phyloP scores from a whole-genome alignment of 2,113 vertebrate species.

The Entelurus aequoreus region DNA sequence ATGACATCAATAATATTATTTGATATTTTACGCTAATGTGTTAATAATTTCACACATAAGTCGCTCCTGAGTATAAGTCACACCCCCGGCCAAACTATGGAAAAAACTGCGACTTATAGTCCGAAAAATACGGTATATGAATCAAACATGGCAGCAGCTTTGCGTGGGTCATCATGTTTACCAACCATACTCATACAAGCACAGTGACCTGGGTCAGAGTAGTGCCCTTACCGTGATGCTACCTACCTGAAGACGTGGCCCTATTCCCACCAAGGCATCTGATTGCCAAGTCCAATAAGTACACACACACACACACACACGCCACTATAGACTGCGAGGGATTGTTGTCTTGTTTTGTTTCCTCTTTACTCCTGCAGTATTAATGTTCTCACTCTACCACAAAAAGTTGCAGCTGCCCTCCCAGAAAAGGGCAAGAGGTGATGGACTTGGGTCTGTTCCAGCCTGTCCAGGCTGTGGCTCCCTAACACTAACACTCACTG shows the following conservation, averaged over 20 bases:
- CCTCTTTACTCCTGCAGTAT: slow-evolving; percentile 67
- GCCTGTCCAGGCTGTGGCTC: slow-evolving; percentile 48
- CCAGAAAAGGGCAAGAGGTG: slow-evolving; percentile 66
- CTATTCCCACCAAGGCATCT: slow-evolving; percentile 48
- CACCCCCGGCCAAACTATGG: no score
- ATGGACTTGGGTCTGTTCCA: slow-evolving; percentile 64
- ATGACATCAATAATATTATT: no score
- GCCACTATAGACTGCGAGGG: slow-evolving; percentile 28
- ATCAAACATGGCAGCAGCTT: slow-evolving; percentile 22
- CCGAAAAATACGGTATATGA: not conserved
- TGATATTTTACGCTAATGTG: no score
- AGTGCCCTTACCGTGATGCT: slow-evolving; percentile 53
- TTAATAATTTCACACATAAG: no score
- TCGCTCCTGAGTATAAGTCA: no score
- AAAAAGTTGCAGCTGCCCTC: slow-evolving; percentile 63
- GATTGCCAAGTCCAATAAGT: slow-evolving; percentile 54
- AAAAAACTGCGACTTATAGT: no score
- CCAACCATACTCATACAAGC: slow-evolving; percentile 17
- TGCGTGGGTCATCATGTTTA: slow-evolving; percentile 32
- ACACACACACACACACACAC: slow-evolving; percentile 18
- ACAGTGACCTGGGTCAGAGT: slow-evolving; percentile 46
- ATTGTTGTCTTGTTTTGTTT: slow-evolving; percentile 66
- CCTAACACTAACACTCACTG: slow-evolving; percentile 45
- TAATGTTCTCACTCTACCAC: slow-evolving; percentile 59
- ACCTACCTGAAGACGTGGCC: slow-evolving; percentile 76